These are phyloP conservation scores for Triplophysa rosa DNA, from an alignment of 2,113 vertebrate species.

Conservation along the genomic window DNA sequence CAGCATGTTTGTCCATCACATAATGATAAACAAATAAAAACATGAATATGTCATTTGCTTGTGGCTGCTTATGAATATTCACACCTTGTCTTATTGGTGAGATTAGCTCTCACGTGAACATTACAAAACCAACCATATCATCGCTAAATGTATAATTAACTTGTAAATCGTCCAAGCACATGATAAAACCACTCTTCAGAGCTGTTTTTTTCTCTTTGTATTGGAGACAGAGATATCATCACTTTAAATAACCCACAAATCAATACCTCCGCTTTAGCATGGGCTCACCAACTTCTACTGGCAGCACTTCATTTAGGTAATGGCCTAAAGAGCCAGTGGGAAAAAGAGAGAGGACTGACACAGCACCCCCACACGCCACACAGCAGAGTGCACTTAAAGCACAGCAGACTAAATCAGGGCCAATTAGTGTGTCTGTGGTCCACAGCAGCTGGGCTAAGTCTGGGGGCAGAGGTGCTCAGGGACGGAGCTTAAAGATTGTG, in stretches of 20 bases:
- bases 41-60: background rate
- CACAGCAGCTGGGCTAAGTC: slow-evolving; percentile 26
- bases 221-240: slow-evolving; percentile 57
- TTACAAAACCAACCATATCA: slow-evolving; percentile 37
- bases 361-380: slow-evolving; percentile 49
- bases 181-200: slow-evolving; percentile 28
- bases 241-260: slow-evolving; percentile 54
- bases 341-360: slow-evolving; percentile 25
- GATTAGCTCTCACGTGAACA: slow-evolving; percentile 44
- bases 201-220: background rate
- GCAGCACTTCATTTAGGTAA: slow-evolving; percentile 59
- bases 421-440: slow-evolving; percentile 49
- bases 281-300: slow-evolving; percentile 48
- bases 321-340: slow-evolving; percentile 50
- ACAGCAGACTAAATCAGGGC: slow-evolving; percentile 48
- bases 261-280: slow-evolving; percentile 48
- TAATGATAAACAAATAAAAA: background rate
- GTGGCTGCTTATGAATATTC: slow-evolving; percentile 42
- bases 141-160: slow-evolving; percentile 48
- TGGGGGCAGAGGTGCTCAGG: slow-evolving; percentile 33
- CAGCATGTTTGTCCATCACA: slow-evolving; percentile 25
- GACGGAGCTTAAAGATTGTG: slow-evolving; percentile 34
- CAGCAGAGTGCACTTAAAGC: slow-evolving; percentile 55
- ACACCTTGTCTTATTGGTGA: slow-evolving; percentile 17
- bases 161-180: slow-evolving; percentile 31